These are phyloP conservation scores for Narcine bancroftii DNA, from an alignment of 2,113 vertebrate genomes.

Conservation along the genomic window DNA sequence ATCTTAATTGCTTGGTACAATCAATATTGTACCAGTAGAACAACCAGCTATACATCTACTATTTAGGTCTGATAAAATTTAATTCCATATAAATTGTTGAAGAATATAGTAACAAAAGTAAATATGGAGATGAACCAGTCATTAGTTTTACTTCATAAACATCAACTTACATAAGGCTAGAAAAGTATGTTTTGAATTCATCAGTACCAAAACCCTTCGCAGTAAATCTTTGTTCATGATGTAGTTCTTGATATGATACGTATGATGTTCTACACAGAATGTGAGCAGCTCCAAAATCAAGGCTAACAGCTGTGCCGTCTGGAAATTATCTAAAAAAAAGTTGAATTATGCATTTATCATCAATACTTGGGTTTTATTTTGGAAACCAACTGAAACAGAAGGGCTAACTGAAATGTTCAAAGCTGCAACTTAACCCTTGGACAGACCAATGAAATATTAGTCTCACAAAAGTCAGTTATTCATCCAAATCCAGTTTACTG, in stretches of 20 bases:
- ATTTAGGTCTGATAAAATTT: background rate
- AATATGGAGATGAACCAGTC: background rate
- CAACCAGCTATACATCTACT: background rate
- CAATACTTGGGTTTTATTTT: background rate
- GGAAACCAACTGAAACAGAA: background rate
- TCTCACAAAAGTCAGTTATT: background rate
- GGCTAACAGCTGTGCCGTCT: slow-evolving; percentile 90
- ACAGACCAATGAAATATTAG: background rate
- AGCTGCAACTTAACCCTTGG: background rate
- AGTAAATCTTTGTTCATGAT: slow-evolving; percentile 98
- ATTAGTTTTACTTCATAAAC: slow-evolving; percentile 2
- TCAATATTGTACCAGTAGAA: background rate
- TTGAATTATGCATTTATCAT: background rate
- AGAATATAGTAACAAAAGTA: background rate
- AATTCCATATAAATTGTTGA: background rate
- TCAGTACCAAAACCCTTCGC: slow-evolving; percentile 87
- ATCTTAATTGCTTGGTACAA: background rate
- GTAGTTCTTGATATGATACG: slow-evolving; percentile 97
- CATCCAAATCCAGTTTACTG: background rate
- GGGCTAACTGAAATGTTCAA: background rate
- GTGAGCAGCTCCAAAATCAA: slow-evolving; percentile 92
- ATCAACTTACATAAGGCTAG: slow-evolving; percentile 86
- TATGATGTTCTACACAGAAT: slow-evolving; percentile 94
- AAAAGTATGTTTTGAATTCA: slow-evolving; percentile 98
- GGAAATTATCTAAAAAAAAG: slow-evolving; percentile 79